Base-by-base conservation (phyloP, 2,113 vertebrate genomes). In the Sturnira hondurensis region DNA sequence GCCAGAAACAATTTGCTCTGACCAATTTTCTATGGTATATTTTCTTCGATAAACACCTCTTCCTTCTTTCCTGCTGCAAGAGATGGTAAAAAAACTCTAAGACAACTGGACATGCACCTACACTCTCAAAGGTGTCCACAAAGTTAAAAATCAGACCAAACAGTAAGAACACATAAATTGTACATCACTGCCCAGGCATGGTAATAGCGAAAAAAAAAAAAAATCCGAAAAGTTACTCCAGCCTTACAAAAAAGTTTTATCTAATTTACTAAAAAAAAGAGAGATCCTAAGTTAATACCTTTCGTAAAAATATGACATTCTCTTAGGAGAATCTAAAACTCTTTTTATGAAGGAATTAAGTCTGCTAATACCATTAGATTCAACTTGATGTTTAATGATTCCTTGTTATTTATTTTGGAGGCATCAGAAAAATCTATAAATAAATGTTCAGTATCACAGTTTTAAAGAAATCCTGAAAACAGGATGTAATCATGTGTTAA, bases 241-340 rank as follows among this genome's bases (percentile, higher is more conserved):
- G 26, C 26, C 45, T 89, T 43, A 94, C 24, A 56, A 68, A 12
- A 56, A 17, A 11, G 36, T 54, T 93, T 94, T 85, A 24, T 3
- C 45, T 73, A 85, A 89, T 84, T 91, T 28, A 38, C 33, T 61
- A 43, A 70, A 84, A 70, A 84, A 85, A 82, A 67, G 17, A 14
- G 22, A 28, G 38, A 88, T 58, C 7, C 47, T 88, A 15, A 22
- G 90, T 76, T 52, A 95, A 86, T 47, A 80, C 2, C 26, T 97
- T 93, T 88, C 26, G 73, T 80, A 92, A 96, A 95, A 96, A 93
- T 82, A 56, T 52, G 43, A 82, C 83, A 78, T 68, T 94, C 13
- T 96, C 17, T 19, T 52, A 89, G 16, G 50, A 97, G 41, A 94
- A 96, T 78, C 52, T 87, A 36, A 78, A 97, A 77, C 7, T 65